Conservation (phyloP, 2,797 vertebrate species). For the Peromyscus nudipes region DNA sequence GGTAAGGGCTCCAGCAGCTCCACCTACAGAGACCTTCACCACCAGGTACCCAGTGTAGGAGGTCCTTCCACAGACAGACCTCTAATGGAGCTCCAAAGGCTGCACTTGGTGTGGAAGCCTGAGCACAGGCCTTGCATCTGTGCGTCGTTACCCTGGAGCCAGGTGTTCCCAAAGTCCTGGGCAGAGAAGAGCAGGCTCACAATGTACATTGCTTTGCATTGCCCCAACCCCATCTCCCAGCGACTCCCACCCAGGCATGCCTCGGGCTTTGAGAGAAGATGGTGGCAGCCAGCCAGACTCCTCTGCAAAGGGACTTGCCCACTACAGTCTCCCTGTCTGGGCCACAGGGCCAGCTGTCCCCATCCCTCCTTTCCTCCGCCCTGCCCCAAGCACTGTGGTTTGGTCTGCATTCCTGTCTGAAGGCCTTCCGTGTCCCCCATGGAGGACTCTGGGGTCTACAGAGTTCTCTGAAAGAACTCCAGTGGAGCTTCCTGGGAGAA, state of each 20-base stretch:
- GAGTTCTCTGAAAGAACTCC: neutral
- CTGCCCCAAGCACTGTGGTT: neutral
- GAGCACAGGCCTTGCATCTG: neutral
- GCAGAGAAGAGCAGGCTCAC: neutral
- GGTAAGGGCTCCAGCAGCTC: neutral
- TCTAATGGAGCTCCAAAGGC: neutral
- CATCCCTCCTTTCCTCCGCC: neutral
- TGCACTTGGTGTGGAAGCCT: neutral
- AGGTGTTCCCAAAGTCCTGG: neutral
- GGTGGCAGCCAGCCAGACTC: neutral
- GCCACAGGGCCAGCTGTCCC: neutral
- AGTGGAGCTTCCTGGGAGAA: neutral
- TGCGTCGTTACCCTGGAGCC: accelerated
- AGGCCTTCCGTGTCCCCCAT: accelerated
- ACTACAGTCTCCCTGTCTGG: neutral
- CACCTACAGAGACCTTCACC: neutral
- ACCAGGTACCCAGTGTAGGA: accelerated
- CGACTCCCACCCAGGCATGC: neutral
- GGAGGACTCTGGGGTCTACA: neutral
- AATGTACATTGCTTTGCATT: accelerated
- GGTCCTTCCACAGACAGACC: neutral
- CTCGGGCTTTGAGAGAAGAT: neutral
- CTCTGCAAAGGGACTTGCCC: neutral
- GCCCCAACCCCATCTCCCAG: neutral
- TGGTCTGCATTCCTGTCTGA: too few relatives aligned